Conservation (phyloP, 2,113 vertebrate genomes). For the Ciconia boyciana region DNA sequence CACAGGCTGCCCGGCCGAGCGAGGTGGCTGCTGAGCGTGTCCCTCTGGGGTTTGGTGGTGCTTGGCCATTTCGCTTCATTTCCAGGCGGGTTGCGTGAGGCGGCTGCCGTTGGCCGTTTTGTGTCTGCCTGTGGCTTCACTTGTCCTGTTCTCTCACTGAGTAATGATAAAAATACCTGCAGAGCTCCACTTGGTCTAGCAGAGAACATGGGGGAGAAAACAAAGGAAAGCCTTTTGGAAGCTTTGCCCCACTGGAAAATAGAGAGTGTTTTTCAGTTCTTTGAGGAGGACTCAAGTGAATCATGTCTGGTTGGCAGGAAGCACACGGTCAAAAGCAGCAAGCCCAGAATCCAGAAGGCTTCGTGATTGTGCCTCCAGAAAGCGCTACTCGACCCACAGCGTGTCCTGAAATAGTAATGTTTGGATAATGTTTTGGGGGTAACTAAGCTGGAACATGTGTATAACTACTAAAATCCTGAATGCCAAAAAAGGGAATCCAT, state of each 20-base stretch:
- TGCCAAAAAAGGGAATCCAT: background rate
- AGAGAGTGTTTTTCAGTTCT: background rate
- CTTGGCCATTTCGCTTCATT: background rate
- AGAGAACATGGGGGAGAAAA: background rate
- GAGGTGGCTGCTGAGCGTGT: background rate
- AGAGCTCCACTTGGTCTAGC: background rate
- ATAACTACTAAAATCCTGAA: background rate
- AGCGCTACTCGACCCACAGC: background rate
- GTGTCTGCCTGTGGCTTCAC: background rate
- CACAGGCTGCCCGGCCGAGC: background rate
- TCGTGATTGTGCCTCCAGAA: background rate
- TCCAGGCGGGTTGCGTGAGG: background rate
- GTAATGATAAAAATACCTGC: background rate
- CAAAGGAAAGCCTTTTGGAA: background rate
- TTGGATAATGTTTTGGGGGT: background rate
- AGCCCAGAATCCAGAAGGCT: background rate
- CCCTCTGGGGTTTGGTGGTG: background rate
- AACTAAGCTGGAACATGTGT: background rate
- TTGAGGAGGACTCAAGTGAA: background rate
- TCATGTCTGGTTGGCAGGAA: background rate
- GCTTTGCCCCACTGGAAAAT: background rate
- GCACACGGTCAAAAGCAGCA: rapidly evolving
- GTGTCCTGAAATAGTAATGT: background rate
- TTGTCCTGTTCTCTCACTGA: background rate
- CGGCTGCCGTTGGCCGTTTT: background rate